Percentiles rank a stretch among this genome's conserved stretches.
Conservation (phyloP, 2,797 vertebrate species). For the Lutjanus argentimaculatus region DNA sequence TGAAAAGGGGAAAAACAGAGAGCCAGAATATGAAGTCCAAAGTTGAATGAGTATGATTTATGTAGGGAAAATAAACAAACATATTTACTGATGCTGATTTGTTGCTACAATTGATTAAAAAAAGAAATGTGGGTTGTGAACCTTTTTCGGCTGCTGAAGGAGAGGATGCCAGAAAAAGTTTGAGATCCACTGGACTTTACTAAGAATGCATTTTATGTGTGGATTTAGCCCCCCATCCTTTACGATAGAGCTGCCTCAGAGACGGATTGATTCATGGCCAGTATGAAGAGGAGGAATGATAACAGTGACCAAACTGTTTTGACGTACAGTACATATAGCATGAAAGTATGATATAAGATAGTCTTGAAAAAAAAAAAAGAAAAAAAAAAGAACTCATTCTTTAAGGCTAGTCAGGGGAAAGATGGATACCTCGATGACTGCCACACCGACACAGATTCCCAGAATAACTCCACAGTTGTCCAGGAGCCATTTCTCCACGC, state of each 20-base stretch:
- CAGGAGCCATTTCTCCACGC: slow-evolving; percentile 91
- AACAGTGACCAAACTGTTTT: neutral
- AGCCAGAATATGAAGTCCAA: too few species aligned
- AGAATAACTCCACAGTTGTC: slow-evolving; percentile 93
- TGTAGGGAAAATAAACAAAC: too few species aligned
- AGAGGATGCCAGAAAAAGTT: too few species aligned
- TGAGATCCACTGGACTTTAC: too few species aligned
- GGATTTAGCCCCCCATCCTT: neutral
- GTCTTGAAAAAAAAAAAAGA: neutral
- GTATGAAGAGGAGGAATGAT: neutral
- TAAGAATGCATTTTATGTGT: neutral
- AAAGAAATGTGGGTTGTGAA: too few species aligned
- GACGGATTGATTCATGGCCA: neutral
- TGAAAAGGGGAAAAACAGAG: too few species aligned
- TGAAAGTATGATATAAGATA: neutral
- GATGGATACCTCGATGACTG: slow-evolving; percentile 87
- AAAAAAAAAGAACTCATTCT: neutral
- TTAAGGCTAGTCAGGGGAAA: neutral
- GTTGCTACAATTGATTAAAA: too few species aligned
- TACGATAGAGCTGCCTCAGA: neutral
- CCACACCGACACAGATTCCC: slow-evolving; percentile 91
- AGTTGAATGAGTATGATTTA: too few species aligned
- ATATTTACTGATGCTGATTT: too few species aligned
- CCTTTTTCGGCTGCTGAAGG: too few species aligned
- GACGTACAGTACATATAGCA: neutral